Evolutionary conservation across 2,888 invertebrate species (phyloP).

Genomic region (Gastrophysa polygoni): DNA sequence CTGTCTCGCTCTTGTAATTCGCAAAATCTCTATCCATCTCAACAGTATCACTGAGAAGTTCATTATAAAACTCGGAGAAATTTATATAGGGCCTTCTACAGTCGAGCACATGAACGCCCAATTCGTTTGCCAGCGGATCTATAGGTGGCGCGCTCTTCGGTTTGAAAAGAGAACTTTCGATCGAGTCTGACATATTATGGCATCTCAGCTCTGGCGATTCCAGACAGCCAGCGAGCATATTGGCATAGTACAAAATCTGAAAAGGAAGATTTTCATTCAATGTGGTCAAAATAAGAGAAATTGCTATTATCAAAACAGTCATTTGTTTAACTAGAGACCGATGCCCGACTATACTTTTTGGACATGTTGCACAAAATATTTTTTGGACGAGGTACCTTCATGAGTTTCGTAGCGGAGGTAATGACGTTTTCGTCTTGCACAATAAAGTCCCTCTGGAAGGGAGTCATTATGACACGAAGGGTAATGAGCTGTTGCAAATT

Average conservation of each 20-base stretch:
- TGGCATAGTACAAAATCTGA: conserved; percentile 85
- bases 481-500: conserved; percentile 89
- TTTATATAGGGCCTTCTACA: conserved; percentile 83
- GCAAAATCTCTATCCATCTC: conserved; percentile 95
- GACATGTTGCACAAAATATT: too few relatives aligned
- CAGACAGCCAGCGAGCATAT: conserved; percentile 81
- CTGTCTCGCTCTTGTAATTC: conserved; percentile 77
- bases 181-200: conserved; percentile 60
- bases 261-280: too few relatives aligned
- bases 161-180: conserved; percentile 47
- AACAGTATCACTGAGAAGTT: conserved; percentile 88
- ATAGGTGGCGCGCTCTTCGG: conserved; percentile 58
- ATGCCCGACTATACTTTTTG: too few relatives aligned
- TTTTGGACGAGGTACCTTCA: conserved; percentile 78
- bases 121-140: conserved; percentile 73
- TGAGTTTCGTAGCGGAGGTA: conserved; percentile 83
- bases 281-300: too few relatives aligned
- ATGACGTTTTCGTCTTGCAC: conserved; percentile 87
- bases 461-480: conserved; percentile 78
- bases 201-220: conserved; percentile 70
- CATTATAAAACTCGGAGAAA: conserved; percentile 93
- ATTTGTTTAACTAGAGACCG: too few relatives aligned
- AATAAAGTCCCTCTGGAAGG: conserved; percentile 72
- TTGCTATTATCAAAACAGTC: too few relatives aligned
- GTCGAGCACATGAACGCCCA: conserved; percentile 79